A percentile compares a stretch with the other conserved stretches of the same genome.
Evolutionary conservation across 1,140 invertebrate species (phyloP).

Genomic region (Pantala flavescens): DNA sequence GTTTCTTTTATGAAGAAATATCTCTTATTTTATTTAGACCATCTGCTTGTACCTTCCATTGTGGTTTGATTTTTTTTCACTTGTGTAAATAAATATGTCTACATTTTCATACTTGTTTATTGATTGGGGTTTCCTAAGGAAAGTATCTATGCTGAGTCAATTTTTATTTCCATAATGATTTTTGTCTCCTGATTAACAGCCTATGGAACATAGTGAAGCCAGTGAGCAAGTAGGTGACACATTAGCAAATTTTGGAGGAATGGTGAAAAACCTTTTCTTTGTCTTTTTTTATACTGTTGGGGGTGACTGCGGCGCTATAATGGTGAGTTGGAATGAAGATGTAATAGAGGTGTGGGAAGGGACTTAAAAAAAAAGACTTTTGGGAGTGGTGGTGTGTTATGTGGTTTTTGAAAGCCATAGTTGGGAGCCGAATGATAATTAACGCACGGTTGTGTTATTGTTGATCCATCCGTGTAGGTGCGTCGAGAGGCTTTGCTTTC

Average conservation of each 20-base stretch:
- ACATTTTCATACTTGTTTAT: too few species aligned
- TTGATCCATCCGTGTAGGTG: slow-evolving; percentile 57
- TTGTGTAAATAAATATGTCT: not conserved
- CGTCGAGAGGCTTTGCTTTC: slow-evolving; percentile 86
- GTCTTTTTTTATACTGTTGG: not conserved
- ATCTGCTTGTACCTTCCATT: not conserved
- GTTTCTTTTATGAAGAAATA: too few species aligned
- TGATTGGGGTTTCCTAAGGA: not conserved
- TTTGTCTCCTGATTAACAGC: not conserved
- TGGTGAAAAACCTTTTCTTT: not conserved
- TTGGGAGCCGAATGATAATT: slow-evolving; percentile 13
- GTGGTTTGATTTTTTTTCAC: not conserved
- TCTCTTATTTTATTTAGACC: too few species aligned
- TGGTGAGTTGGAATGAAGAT: slow-evolving; percentile 12
- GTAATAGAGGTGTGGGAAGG: slow-evolving; percentile 3
- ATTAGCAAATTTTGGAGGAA: not conserved
- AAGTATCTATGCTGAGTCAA: not conserved
- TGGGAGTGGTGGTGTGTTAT: not conserved
- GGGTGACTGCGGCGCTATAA: not conserved
- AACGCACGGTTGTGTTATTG: slow-evolving; percentile 23
- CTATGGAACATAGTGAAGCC: not conserved
- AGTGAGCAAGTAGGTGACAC: not conserved
- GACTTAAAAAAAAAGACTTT: not conserved
- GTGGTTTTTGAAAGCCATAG: not conserved
- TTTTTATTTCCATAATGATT: not conserved